A percentile compares a stretch with the other conserved stretches of the same genome.
Evolutionary conservation across 2,113 vertebrate genomes (phyloP).

Genomic region (Maccullochella peelii): DNA sequence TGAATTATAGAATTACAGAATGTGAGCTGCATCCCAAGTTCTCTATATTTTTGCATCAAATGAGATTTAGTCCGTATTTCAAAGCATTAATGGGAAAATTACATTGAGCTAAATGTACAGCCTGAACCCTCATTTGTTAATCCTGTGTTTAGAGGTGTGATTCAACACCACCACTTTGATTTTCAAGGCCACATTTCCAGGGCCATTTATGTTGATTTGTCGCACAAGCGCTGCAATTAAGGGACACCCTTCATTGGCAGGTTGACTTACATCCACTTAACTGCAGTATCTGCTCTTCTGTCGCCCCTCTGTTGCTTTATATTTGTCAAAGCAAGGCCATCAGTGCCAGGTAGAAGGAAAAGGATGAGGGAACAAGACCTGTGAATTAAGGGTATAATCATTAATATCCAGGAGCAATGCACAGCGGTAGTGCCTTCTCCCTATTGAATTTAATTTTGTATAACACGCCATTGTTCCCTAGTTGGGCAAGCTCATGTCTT

Average conservation of each 20-base stretch:
- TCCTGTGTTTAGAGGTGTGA: constrained; percentile 69
- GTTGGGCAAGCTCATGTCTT: not conserved
- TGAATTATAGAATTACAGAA: constrained; percentile 36
- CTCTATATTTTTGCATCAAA: constrained; percentile 15
- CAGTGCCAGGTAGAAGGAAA: constrained; percentile 62
- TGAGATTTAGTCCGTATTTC: constrained; percentile 36
- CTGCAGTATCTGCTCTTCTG: constrained; percentile 75
- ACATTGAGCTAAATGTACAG: constrained; percentile 55
- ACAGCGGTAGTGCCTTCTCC: constrained; percentile 15
- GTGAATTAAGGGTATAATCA: constrained; percentile 73
- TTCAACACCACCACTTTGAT: constrained; percentile 62
- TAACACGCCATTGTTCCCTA: constrained; percentile 25
- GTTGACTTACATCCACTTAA: constrained; percentile 85
- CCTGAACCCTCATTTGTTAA: constrained; percentile 61
- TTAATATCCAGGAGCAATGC: constrained; percentile 74
- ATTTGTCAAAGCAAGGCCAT: constrained; percentile 78
- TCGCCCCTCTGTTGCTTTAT: constrained; percentile 73
- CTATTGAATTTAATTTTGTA: constrained; percentile 35
- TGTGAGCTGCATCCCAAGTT: constrained; percentile 9
- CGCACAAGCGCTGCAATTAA: constrained; percentile 80
- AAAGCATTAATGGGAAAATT: constrained; percentile 37
- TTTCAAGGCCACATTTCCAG: constrained; percentile 68
- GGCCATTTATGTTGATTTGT: constrained; percentile 84
- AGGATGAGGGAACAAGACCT: constrained; percentile 64
- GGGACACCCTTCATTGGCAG: constrained; percentile 77